Conservation (phyloP, 2,113 vertebrate genomes). For the Podiceps cristatus region DNA sequence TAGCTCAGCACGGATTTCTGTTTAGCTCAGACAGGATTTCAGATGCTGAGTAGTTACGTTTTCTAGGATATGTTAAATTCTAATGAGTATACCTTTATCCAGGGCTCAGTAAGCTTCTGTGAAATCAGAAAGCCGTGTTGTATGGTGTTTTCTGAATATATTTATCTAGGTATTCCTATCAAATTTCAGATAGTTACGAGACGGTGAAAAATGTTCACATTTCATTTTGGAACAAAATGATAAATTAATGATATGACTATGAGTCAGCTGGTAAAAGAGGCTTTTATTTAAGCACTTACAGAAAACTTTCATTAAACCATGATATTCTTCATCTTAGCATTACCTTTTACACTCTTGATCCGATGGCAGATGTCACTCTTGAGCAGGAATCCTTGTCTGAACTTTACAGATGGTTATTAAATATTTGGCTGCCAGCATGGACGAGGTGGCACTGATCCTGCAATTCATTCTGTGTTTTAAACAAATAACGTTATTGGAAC, state of each 20-base stretch:
- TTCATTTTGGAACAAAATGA: background rate
- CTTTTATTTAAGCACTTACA: background rate
- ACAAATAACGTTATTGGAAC: background rate
- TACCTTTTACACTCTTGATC: background rate
- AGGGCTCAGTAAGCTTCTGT: background rate
- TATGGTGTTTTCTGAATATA: background rate
- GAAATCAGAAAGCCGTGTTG: background rate
- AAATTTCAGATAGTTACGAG: background rate
- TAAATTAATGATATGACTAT: background rate
- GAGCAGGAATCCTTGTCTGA: background rate
- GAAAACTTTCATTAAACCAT: constrained; percentile 16
- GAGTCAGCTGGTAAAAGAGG: background rate
- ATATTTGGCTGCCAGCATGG: constrained; percentile 27
- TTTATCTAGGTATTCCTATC: background rate
- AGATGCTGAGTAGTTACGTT: background rate
- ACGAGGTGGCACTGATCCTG: constrained; percentile 31
- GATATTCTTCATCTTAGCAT: background rate
- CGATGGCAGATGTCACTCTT: constrained; percentile 50
- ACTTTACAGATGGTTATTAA: constrained; percentile 48
- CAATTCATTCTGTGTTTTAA: constrained; percentile 44
- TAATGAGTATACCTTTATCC: background rate
- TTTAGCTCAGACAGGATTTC: background rate
- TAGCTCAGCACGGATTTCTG: background rate
- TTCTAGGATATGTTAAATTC: background rate
- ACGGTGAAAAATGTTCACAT: background rate